Evolutionary conservation across 2,797 vertebrate species (phyloP).

Genomic region (Silurus aristotelis): DNA sequence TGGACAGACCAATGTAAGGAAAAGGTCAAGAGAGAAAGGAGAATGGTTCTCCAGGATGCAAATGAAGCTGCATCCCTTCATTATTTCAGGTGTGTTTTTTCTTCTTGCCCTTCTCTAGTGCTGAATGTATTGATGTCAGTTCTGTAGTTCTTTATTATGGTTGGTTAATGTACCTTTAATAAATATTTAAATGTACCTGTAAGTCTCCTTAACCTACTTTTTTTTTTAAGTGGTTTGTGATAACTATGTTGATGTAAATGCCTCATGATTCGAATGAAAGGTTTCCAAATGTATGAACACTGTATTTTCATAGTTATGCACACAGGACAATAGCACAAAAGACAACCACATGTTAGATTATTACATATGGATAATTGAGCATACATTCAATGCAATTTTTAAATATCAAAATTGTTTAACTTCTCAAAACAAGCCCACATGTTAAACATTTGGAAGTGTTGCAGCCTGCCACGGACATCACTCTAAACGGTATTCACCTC

Average conservation of each 20-base stretch:
- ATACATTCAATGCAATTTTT: background rate
- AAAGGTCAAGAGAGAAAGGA: background rate
- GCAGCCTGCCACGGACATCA: background rate
- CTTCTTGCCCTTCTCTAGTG: conserved; percentile 53
- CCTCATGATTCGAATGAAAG: background rate
- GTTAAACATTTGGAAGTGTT: background rate
- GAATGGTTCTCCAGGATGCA: conserved; percentile 35
- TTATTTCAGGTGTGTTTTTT: conserved; percentile 57
- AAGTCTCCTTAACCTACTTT: background rate
- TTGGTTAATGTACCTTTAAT: conserved; percentile 59
- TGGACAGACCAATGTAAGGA: conserved; percentile 6
- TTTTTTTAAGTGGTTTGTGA: background rate
- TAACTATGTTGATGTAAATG: background rate
- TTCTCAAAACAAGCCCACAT: background rate
- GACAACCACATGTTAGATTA: background rate
- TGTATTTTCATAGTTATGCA: background rate
- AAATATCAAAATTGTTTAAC: background rate
- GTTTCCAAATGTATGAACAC: background rate
- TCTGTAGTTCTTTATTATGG: conserved; percentile 56
- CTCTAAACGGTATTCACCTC: background rate
- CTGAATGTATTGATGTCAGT: conserved; percentile 56
- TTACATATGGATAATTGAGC: background rate
- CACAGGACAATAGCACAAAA: background rate
- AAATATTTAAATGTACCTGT: conserved; percentile 45
- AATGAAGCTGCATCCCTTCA: conserved; percentile 41